Conservation (phyloP, 2,797 vertebrate genomes). For the Acanthopagrus latus region DNA sequence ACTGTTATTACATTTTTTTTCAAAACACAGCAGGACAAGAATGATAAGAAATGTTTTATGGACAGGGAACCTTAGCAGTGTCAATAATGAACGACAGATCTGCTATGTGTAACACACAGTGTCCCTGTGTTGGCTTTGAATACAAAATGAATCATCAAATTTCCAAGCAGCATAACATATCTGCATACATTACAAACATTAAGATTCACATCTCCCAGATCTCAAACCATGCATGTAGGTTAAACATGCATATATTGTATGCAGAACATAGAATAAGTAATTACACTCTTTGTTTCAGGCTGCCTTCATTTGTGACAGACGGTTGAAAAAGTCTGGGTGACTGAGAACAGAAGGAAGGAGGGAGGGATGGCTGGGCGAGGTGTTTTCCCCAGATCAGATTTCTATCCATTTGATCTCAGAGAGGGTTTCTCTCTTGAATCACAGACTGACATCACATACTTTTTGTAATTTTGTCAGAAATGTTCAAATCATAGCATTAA, state of each 20-base stretch:
- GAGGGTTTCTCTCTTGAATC: conserved; percentile 19
- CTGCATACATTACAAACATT: conserved; percentile 15
- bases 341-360: background rate
- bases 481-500: background rate
- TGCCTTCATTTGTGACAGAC: background rate
- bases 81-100: conserved; percentile 7
- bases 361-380: background rate
- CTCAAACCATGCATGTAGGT: conserved; percentile 34
- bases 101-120: conserved; percentile 6
- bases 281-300: conserved; percentile 8
- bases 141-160: conserved; percentile 39
- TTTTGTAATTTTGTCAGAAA: conserved; percentile 5
- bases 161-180: conserved; percentile 21
- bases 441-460: conserved; percentile 16
- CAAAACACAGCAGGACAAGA: background rate
- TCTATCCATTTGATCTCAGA: conserved; percentile 18
- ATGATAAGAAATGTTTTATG: background rate
- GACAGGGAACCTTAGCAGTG: background rate
- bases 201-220: conserved; percentile 19
- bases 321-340: conserved; percentile 15
- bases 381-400: conserved; percentile 35
- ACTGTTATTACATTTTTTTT: background rate
- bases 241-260: conserved; percentile 23
- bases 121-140: conserved; percentile 15
- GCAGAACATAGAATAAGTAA: conserved; percentile 28